Percentiles rank a stretch among this genome's conserved stretches.
These are phyloP conservation scores for Meriones unguiculatus DNA, from an alignment of 2,113 vertebrate genomes.

Conservation along the genomic window DNA sequence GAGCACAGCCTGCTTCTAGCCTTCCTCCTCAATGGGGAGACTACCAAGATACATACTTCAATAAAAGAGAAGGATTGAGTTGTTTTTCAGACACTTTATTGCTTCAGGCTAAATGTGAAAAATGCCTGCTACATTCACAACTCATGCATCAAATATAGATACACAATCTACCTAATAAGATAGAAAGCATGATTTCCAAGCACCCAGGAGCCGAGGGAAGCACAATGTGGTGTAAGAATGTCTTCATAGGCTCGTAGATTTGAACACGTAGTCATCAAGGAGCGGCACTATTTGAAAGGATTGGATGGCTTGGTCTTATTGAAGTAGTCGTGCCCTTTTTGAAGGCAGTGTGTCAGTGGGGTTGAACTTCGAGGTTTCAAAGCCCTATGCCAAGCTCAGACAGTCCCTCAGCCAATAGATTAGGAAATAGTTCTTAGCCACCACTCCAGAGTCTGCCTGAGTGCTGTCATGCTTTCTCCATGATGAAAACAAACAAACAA, in stretches of 20 bases:
- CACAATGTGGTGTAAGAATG: not conserved
- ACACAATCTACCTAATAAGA: not conserved
- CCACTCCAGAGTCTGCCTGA: not conserved
- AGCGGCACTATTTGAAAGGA: not conserved
- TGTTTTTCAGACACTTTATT: not conserved
- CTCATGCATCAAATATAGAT: too few species aligned
- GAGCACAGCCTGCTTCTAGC: not conserved
- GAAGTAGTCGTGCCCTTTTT: not conserved
- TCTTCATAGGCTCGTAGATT: not conserved
- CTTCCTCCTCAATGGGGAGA: not conserved
- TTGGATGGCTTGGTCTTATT: not conserved
- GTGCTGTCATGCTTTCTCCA: not conserved
- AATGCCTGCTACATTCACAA: not conserved
- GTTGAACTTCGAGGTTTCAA: not conserved
- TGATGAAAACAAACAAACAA: too few species aligned
- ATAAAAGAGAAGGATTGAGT: not conserved
- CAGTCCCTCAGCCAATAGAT: not conserved
- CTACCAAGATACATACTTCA: not conserved
- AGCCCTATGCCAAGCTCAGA: not conserved
- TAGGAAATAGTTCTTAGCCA: not conserved
- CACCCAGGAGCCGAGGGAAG: not conserved
- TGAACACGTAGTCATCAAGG: not conserved
- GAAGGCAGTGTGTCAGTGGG: not conserved
- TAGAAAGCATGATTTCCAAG: not conserved
- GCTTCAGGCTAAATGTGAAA: not conserved